These are phyloP conservation scores for Nicator chloris DNA, from an alignment of 2,113 vertebrate genomes.

Conservation along the genomic window DNA sequence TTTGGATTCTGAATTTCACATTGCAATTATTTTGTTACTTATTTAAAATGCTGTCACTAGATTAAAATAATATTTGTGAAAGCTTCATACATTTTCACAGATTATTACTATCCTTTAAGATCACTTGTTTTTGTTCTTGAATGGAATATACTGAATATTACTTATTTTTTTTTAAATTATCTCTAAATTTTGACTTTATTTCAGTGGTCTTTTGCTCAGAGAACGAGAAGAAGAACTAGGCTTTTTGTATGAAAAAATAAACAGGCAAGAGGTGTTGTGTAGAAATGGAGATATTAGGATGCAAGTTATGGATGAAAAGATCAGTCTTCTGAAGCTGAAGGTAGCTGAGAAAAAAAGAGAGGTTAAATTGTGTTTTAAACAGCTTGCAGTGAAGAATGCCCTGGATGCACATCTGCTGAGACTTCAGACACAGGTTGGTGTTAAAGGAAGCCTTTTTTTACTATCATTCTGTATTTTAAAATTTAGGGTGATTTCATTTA, in stretches of 20 bases:
- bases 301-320: slow-evolving; percentile 81
- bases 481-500: neutral
- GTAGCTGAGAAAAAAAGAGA: slow-evolving; percentile 80
- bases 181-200: neutral
- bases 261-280: slow-evolving; percentile 77
- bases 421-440: slow-evolving; percentile 84
- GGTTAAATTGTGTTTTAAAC: slow-evolving; percentile 69
- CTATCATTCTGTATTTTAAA: neutral
- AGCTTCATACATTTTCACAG: neutral
- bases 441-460: neutral
- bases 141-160: neutral
- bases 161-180: neutral
- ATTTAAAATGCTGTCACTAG: neutral
- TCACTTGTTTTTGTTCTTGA: neutral
- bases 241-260: slow-evolving; percentile 81
- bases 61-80: neutral
- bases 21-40: neutral
- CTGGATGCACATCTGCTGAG: slow-evolving; percentile 74
- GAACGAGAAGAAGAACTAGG: slow-evolving; percentile 86
- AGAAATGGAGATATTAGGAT: slow-evolving; percentile 73
- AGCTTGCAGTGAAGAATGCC: slow-evolving; percentile 63
- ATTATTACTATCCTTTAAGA: neutral
- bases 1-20: neutral
- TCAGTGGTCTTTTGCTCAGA: slow-evolving; percentile 83
- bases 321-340: slow-evolving; percentile 74